Percentiles rank a stretch among this genome's conserved stretches.
phyloP scores from a whole-genome alignment of 1,140 invertebrate species.

The Conopomorpha cramerella region DNA sequence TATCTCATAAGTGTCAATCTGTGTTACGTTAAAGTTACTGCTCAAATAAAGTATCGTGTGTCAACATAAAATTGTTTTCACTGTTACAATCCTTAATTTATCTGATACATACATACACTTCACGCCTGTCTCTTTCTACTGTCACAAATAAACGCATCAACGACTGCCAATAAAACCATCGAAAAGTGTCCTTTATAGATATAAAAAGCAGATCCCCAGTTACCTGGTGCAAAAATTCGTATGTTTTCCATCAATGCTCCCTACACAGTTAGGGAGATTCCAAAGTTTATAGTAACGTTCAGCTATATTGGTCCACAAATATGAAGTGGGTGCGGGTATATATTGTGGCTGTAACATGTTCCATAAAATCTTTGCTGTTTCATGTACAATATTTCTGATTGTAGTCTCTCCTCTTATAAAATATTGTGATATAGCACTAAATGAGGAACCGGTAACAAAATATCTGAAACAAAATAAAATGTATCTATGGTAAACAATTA shows the following conservation, averaged over 20 bases:
- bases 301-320: too few species aligned
- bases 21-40: too few species aligned
- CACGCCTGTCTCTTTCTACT: too few species aligned
- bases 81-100: too few species aligned
- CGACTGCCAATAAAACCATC: background rate
- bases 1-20: too few species aligned
- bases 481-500: background rate
- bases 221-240: background rate
- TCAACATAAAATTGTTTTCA: too few species aligned
- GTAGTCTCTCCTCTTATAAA: background rate
- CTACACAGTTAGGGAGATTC: background rate
- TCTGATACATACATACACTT: too few species aligned
- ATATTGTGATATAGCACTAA: background rate
- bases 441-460: background rate
- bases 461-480: background rate
- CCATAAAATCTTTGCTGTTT: too few species aligned
- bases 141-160: background rate
- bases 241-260: background rate
- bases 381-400: too few species aligned
- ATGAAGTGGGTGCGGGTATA: too few species aligned
- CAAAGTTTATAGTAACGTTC: background rate
- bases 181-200: background rate
- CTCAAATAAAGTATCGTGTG: too few species aligned
- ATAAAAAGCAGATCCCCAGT: background rate
- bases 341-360: too few species aligned